Evolutionary conservation across 53 echinoderm and acorn worm genomes (phyloP), one percentile per base, ranked within the genome.

Genomic region (Hippasteria phrygiana): DNA sequence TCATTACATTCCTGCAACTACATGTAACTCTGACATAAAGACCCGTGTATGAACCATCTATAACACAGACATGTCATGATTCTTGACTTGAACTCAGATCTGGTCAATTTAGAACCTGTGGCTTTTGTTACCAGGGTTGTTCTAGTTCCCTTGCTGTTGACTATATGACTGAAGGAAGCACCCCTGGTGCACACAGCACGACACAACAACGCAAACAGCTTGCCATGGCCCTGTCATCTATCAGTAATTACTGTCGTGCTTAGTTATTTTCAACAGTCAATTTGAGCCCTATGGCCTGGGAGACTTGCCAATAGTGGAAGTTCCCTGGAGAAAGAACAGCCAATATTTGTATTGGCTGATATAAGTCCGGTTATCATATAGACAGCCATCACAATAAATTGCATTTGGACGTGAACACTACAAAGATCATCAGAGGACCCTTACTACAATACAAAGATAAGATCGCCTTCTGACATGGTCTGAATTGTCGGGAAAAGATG

Each of bases 211-310:
- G 56, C 40, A 56, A 56, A 37, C 78, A 78, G 56, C 38, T 35
- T 37, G 73, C 55, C 36, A 22, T 9, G 4, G 47, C 39, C 78
- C 78, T 37, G 78, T 78, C 78, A 59, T 32, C 37, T 38, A 78
- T 59, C 26, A n/a, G 54, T 78, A 78, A 78, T 78, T 78, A 59
- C 78, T 78, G 78, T 78, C 78, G 59, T 78, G 27, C 38, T 78
- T 20, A 24, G 36, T 78, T 78, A 53, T 55, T 55, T 78, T 24
- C 59, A 56, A 39, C 37, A 38, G 29, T 78, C 78, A 38, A 59
- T 78, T 78, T 78, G 18, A n/a, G 75, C 22, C 38, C 33, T 34
- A 17, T 35, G n/a, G n/a, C n/a, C n/a, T n/a, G 33, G 33, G 7
- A 16, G 35, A 66, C 67, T 26, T 66, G 22, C 51, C 5, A 47